Conservation (phyloP, 2,888 invertebrate species). For the Parthenolecanium corni region DNA sequence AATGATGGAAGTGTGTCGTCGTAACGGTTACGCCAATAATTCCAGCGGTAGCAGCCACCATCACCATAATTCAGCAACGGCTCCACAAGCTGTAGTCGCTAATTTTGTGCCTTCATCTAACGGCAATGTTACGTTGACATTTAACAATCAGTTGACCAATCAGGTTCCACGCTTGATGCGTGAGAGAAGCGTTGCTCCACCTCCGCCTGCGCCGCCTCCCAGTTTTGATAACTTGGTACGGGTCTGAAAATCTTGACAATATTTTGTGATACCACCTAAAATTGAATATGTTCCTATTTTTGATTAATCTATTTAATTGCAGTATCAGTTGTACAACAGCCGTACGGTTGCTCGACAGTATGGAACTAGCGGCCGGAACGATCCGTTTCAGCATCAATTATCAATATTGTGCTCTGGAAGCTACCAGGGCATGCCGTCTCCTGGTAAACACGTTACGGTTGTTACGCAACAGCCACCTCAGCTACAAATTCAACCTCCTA, state of each 20-base stretch:
- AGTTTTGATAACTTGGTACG: slow-evolving; percentile 34
- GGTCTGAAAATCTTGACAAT: too few relatives aligned
- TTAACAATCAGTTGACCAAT: slow-evolving; percentile 66
- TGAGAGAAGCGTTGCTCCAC: slow-evolving; percentile 44
- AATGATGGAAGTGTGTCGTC: slow-evolving; percentile 80
- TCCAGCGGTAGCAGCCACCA: slow-evolving; percentile 42
- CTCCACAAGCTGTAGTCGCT: slow-evolving; percentile 46
- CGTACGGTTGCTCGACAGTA: slow-evolving; percentile 59
- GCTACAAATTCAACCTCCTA: slow-evolving; percentile 67
- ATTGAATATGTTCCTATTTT: background rate
- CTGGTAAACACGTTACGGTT: slow-evolving; percentile 57
- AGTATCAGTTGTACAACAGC: slow-evolving; percentile 75
- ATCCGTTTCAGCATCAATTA: slow-evolving; percentile 69
- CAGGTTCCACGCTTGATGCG: slow-evolving; percentile 49
- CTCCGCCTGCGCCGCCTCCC: slow-evolving; percentile 36
- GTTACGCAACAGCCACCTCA: slow-evolving; percentile 47
- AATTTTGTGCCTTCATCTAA: slow-evolving; percentile 66
- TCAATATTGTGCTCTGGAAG: slow-evolving; percentile 83
- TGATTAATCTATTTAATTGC: slow-evolving; percentile 34
- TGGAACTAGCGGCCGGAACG: slow-evolving; percentile 51
- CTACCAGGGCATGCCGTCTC: slow-evolving; percentile 66
- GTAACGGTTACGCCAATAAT: slow-evolving; percentile 34
- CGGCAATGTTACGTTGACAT: slow-evolving; percentile 81
- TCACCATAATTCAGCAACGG: slow-evolving; percentile 42
- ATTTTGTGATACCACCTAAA: too few relatives aligned